These are phyloP conservation scores for Mycetomoellerius zeteki DNA, from an alignment of 1,140 invertebrate species.

Conservation along the genomic window DNA sequence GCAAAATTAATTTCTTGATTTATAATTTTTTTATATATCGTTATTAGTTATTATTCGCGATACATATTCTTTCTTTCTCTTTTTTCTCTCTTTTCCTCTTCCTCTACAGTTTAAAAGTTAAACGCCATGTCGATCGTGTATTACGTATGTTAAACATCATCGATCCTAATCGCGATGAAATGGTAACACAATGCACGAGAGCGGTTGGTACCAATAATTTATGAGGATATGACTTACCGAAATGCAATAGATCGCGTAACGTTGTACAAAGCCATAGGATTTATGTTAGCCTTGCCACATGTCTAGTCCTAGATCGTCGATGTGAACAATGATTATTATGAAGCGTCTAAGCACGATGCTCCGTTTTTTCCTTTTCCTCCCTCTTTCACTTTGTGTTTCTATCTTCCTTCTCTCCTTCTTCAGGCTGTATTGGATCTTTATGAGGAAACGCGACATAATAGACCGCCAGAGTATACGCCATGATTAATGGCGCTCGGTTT, in stretches of 20 bases:
- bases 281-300: constrained; percentile 43
- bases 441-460: constrained; percentile 52
- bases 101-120: constrained; percentile 4
- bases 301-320: constrained; percentile 23
- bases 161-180: constrained; percentile 60
- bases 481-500: constrained; percentile 67
- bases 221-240: constrained; percentile 42
- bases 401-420: neutral
- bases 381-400: neutral
- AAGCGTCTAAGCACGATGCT: neutral
- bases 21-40: neutral
- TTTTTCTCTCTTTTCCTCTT: neutral
- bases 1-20: neutral
- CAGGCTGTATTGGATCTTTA: constrained; percentile 45
- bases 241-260: constrained; percentile 44
- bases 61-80: no score
- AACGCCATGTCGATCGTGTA: constrained; percentile 15
- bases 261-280: constrained; percentile 23
- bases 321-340: constrained; percentile 38
- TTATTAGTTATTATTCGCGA: neutral
- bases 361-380: neutral
- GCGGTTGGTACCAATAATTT: constrained; percentile 36
- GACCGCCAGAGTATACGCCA: constrained; percentile 20
- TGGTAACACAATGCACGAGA: constrained; percentile 37
- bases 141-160: constrained; percentile 36